Percentiles rank a stretch among this genome's conserved stretches.
These are phyloP conservation scores for Sinocyclocheilus anophthalmus DNA, from an alignment of 2,113 vertebrate genomes.

Conservation along the genomic window DNA sequence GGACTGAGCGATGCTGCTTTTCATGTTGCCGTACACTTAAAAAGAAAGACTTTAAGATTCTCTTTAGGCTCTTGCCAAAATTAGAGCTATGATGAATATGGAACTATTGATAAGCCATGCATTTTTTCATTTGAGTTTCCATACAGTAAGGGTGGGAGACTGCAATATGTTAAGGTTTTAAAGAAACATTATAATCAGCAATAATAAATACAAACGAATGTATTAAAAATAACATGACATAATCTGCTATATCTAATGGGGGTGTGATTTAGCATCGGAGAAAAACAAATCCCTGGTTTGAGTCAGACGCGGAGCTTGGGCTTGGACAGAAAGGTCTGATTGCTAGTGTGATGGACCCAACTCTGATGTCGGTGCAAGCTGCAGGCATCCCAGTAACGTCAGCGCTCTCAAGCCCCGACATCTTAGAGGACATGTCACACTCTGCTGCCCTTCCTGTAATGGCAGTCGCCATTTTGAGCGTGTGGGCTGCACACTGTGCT, in stretches of 20 bases:
- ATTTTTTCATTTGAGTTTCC: background rate
- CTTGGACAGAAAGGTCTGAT: too few relatives aligned
- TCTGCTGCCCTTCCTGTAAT: too few relatives aligned
- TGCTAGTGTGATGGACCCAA: too few relatives aligned
- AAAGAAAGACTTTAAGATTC: background rate
- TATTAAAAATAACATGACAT: background rate
- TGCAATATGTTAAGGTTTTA: background rate
- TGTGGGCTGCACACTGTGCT: too few relatives aligned
- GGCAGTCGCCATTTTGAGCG: too few relatives aligned
- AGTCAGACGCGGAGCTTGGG: too few relatives aligned
- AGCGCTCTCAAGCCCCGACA: too few relatives aligned
- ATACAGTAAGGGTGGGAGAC: background rate
- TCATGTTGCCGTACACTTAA: constrained; percentile 14
- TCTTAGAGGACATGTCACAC: too few relatives aligned
- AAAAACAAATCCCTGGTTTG: background rate
- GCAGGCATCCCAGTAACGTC: too few relatives aligned
- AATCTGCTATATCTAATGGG: background rate
- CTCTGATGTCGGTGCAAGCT: too few relatives aligned
- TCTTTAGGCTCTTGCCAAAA: background rate
- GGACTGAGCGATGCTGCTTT: background rate
- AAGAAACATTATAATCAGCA: background rate
- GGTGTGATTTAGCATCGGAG: background rate
- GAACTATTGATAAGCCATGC: background rate
- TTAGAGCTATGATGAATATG: background rate
- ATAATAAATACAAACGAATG: background rate